These are phyloP conservation scores for Drosophila paramelanica DNA, from an alignment of 2,888 invertebrate genomes.

Conservation along the genomic window DNA sequence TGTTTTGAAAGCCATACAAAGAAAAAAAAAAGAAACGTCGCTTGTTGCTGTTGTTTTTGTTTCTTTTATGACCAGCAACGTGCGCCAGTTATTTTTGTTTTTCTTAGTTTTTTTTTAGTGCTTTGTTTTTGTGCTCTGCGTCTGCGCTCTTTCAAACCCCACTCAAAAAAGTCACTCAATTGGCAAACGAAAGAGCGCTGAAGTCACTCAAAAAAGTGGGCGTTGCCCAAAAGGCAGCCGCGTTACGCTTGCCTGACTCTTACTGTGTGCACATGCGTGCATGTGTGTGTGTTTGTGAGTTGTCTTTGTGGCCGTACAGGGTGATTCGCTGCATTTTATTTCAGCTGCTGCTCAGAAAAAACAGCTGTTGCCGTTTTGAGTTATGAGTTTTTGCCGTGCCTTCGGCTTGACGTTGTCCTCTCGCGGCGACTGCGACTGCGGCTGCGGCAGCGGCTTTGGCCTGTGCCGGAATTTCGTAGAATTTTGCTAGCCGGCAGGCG, in stretches of 20 bases:
- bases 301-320: conserved; percentile 50
- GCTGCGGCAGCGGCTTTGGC: conserved; percentile 38
- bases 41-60: conserved; percentile 46
- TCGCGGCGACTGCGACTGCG: conserved; percentile 16
- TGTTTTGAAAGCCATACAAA: conserved; percentile 72
- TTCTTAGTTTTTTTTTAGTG: conserved; percentile 27
- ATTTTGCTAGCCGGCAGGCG: conserved; percentile 27
- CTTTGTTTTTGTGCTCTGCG: conserved; percentile 59
- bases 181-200: conserved; percentile 19
- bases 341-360: conserved; percentile 57
- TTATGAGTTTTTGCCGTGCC: conserved; percentile 50
- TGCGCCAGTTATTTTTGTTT: conserved; percentile 50
- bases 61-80: conserved; percentile 60
- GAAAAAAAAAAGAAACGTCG: conserved; percentile 57
- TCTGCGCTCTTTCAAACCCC: conserved; percentile 56
- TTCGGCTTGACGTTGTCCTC: conserved; percentile 43
- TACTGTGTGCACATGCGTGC: conserved; percentile 1
- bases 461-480: conserved; percentile 60
- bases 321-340: conserved; percentile 59
- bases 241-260: conserved; percentile 37
- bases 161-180: conserved; percentile 31
- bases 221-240: conserved; percentile 49
- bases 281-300: conserved; percentile 18
- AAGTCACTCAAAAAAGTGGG: conserved; percentile 56
- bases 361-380: conserved; percentile 59